A percentile compares a stretch with the other conserved stretches of the same genome.
These are phyloP conservation scores for Megalurothrips usitatus DNA, from an alignment of 2,888 invertebrate species.

Conservation along the genomic window DNA sequence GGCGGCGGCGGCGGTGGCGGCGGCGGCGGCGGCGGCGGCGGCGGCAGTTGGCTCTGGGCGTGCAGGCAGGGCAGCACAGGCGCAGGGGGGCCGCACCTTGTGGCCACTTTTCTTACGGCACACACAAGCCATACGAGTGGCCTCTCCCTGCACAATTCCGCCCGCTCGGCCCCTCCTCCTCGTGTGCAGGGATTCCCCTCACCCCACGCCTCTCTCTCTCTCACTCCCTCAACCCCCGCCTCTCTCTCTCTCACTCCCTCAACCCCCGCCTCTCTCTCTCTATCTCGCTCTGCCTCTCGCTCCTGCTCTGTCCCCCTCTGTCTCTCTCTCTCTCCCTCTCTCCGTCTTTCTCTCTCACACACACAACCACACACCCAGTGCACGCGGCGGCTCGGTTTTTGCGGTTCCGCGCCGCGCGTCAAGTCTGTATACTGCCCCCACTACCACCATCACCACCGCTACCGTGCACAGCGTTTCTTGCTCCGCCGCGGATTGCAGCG, in stretches of 20 bases:
- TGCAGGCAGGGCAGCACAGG: background rate
- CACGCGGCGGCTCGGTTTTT: too few relatives aligned
- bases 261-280: background rate
- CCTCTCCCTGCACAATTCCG: background rate
- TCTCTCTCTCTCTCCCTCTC: background rate
- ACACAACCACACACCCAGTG: background rate
- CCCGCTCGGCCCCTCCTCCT: background rate
- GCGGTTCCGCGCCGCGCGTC: too few relatives aligned
- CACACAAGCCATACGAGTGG: constrained; percentile 22
- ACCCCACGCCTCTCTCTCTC: background rate
- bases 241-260: background rate
- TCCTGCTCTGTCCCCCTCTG: too few relatives aligned
- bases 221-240: background rate
- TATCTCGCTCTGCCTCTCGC: too few relatives aligned
- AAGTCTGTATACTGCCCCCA: too few relatives aligned
- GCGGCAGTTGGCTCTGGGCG: background rate
- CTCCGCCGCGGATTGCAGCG: too few relatives aligned
- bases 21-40: too few relatives aligned
- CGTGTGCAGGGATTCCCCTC: background rate
- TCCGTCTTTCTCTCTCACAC: background rate
- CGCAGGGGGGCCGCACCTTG: background rate
- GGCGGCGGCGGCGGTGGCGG: too few relatives aligned
- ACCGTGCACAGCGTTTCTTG: too few relatives aligned
- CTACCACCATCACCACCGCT: too few relatives aligned
- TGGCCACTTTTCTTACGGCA: background rate